Percentiles rank a stretch among this genome's conserved stretches.
Conservation (phyloP, 2,888 invertebrate genomes). For the Drosophila falleni region DNA sequence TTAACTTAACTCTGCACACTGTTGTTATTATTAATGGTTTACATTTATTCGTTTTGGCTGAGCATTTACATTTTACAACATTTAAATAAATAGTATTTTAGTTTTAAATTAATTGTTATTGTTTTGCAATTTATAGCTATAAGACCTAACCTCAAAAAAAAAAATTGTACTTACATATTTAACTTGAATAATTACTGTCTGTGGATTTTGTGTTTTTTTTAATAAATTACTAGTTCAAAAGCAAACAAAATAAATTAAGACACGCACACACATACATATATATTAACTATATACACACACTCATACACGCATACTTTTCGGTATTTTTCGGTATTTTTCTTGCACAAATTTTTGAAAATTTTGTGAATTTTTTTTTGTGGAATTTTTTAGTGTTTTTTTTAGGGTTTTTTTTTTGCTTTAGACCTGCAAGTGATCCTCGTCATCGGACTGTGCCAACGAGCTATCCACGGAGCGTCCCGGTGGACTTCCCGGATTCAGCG, state of each 20-base stretch:
- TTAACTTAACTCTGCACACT: slow-evolving; percentile 50
- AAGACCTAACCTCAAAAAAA: slow-evolving; percentile 36
- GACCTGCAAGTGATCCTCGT: slow-evolving; percentile 85
- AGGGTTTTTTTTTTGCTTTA: slow-evolving; percentile 64
- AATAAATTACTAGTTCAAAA: slow-evolving; percentile 68
- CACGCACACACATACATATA: slow-evolving; percentile 22
- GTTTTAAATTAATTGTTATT: slow-evolving; percentile 6
- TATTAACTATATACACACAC: slow-evolving; percentile 19
- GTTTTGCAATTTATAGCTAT: slow-evolving; percentile 9
- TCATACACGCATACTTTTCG: slow-evolving; percentile 19
- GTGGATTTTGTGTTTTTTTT: slow-evolving; percentile 2
- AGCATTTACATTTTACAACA: slow-evolving; percentile 63
- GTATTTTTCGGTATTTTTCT: no score
- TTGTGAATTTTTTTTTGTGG: slow-evolving; percentile 21
- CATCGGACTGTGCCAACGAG: slow-evolving; percentile 84
- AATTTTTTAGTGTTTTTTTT: slow-evolving; percentile 29
- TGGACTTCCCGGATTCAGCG: slow-evolving; percentile 85
- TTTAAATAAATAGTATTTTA: slow-evolving; percentile 61
- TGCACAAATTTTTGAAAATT: slow-evolving; percentile 13
- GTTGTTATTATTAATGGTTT: slow-evolving; percentile 3
- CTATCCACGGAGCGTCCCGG: slow-evolving; percentile 85
- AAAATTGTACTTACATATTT: slow-evolving; percentile 18
- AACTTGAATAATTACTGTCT: not conserved
- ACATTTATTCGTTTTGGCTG: slow-evolving; percentile 65
- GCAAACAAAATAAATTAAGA: slow-evolving; percentile 51